Evolutionary conservation across 2,888 invertebrate species (phyloP).

Genomic region (Aphodius granarius): DNA sequence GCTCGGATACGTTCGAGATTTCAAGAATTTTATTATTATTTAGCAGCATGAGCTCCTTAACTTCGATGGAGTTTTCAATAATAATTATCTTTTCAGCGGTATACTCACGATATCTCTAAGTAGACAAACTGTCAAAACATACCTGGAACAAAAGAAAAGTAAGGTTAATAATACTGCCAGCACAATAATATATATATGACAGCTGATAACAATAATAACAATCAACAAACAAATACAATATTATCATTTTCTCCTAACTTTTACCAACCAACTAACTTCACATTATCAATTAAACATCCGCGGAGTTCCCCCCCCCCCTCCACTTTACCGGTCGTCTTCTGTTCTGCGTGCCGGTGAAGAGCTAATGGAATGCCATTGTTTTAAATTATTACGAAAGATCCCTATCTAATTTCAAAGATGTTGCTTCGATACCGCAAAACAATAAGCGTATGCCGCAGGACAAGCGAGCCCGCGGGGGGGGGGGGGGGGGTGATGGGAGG

Average conservation of each 20-base stretch:
- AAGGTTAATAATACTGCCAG: too few species aligned
- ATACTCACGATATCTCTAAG: too few species aligned
- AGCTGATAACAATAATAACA: too few species aligned
- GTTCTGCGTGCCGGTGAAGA: neutral
- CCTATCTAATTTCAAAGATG: slow-evolving; percentile 14
- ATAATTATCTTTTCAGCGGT: too few species aligned
- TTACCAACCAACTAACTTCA: neutral
- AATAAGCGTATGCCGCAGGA: neutral
- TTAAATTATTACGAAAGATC: slow-evolving; percentile 12
- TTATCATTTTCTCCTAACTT: neutral
- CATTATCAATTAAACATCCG: neutral
- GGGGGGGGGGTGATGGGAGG: neutral
- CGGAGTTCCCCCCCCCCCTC: neutral
- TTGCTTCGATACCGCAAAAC: slow-evolving; percentile 2
- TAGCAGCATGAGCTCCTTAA: too few species aligned
- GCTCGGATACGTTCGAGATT: too few species aligned
- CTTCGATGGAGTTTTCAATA: too few species aligned
- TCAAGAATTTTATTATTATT: too few species aligned
- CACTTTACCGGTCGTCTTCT: neutral
- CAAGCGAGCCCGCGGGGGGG: neutral
- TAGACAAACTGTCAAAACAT: too few species aligned
- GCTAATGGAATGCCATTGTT: slow-evolving; percentile 11
- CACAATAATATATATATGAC: too few species aligned
- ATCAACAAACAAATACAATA: too few species aligned
- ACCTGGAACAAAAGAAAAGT: too few species aligned